Base-by-base conservation (phyloP, 2,113 vertebrate genomes). In the Ceyx melanurus region DNA sequence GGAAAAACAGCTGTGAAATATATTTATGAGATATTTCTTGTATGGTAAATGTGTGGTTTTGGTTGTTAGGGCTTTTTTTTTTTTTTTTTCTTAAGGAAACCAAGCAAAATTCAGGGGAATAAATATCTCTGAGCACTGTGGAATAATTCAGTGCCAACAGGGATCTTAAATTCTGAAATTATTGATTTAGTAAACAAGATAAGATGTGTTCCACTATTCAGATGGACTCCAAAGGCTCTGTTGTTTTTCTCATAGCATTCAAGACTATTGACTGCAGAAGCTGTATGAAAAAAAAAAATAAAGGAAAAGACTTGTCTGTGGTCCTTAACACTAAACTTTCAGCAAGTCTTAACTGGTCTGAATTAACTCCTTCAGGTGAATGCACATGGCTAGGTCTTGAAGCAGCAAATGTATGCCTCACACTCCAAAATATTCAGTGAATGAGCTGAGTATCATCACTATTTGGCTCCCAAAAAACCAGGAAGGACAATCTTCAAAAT, bases 1-100 rank as follows among this genome's bases (percentile, higher is more conserved):
- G 94, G 85, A 96, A 97, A 94, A 97, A 96, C 94, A 96, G 95
- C 97, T 96, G 96, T 82, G 94, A 88, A 92, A 88, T 85, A 82
- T 77, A 94, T 94, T 95, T 94, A 54, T 90, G 82, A 93, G 73
- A 90, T 68, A 43, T n/a, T 97, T 94, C 88, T 93, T 86, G 37
- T 86, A 64, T 92, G 94, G 96, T 88, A 93, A 97, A 94, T 77
- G 84, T 70, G 81, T 46, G 45, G 45, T 7, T 46, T 46, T 15
- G 16, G 16, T 46, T 46, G 13, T 46, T 37, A 37, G 37, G 16
- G 45, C 19, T 46, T 46, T 17, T 82, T 68, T 88, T 62, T 17
- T 10, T 48, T 68, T 60, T 56, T 86, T 92, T 78, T 92, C 90
- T 93, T 93, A 86, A 93, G 89, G 93, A 93, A 95, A 86, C 83